These are phyloP conservation scores for Athalia cordata DNA, from an alignment of 2,888 invertebrate species.

Conservation along the genomic window DNA sequence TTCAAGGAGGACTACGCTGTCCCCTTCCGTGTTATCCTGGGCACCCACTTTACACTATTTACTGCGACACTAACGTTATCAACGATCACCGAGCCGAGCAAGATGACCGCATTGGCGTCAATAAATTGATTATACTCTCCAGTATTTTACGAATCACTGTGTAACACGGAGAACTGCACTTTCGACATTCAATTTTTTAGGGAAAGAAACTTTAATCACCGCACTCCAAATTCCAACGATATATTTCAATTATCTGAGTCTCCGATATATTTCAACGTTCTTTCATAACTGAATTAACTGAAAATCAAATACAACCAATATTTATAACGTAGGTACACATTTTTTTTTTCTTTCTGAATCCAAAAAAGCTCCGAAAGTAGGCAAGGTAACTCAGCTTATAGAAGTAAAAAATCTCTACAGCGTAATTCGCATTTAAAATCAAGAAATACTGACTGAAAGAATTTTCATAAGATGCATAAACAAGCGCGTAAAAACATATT, in stretches of 20 bases:
- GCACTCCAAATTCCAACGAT: too few relatives aligned
- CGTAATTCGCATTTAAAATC: too few relatives aligned
- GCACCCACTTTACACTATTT: slow-evolving; percentile 41
- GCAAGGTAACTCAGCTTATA: too few relatives aligned
- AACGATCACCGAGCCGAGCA: slow-evolving; percentile 24
- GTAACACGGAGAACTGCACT: neutral
- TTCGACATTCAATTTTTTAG: too few relatives aligned
- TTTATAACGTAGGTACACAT: neutral
- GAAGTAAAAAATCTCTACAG: too few relatives aligned
- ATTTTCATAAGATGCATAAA: neutral
- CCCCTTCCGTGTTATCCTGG: slow-evolving; percentile 32
- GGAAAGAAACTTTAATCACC: too few relatives aligned
- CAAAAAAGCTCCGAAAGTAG: too few relatives aligned
- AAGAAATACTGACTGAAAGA: neutral
- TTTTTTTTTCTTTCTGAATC: too few relatives aligned
- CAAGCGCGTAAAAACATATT: neutral
- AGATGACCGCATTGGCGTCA: slow-evolving; percentile 29
- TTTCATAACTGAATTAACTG: slow-evolving; percentile 1
- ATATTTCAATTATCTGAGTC: too few relatives aligned
- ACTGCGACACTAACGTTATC: neutral
- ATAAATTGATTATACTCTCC: neutral
- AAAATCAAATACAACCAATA: neutral
- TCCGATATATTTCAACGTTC: neutral
- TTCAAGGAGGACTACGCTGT: slow-evolving; percentile 62
- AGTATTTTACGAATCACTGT: neutral